These are phyloP conservation scores for Urechis unicinctus DNA, from an alignment of 2,888 invertebrate species.

Conservation along the genomic window DNA sequence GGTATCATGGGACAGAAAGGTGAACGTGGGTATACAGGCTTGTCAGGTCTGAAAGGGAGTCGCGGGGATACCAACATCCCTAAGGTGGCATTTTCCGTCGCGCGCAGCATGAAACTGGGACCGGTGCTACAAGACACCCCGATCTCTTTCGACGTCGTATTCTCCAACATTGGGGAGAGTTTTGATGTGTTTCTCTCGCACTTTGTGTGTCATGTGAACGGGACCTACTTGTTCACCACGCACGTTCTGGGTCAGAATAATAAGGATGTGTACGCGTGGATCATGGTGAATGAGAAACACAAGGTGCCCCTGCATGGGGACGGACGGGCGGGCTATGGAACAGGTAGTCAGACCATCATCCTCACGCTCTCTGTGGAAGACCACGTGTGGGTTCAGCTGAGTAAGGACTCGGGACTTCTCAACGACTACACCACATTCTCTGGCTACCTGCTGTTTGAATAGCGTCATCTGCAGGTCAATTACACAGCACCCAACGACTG, in stretches of 20 bases:
- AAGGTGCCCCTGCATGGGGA: slow-evolving; percentile 45
- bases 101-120: slow-evolving; percentile 38
- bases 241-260: slow-evolving; percentile 42
- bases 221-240: slow-evolving; percentile 43
- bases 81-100: slow-evolving; percentile 43
- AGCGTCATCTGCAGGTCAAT: too few relatives aligned
- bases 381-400: slow-evolving; percentile 44
- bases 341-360: slow-evolving; percentile 44
- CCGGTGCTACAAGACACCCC: slow-evolving; percentile 43
- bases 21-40: slow-evolving; percentile 32
- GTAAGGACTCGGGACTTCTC: slow-evolving; percentile 40
- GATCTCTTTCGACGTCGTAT: slow-evolving; percentile 40
- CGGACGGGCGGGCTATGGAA: slow-evolving; percentile 41
- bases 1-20: slow-evolving; percentile 34
- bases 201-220: slow-evolving; percentile 41
- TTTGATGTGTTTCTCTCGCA: slow-evolving; percentile 42
- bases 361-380: slow-evolving; percentile 36
- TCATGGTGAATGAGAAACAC: slow-evolving; percentile 45
- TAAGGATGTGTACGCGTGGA: slow-evolving; percentile 42
- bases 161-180: slow-evolving; percentile 38
- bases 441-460: slow-evolving; percentile 39
- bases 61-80: slow-evolving; percentile 17
- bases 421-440: slow-evolving; percentile 48
- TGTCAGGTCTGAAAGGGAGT: slow-evolving; percentile 27
- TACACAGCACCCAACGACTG: too few relatives aligned